phyloP scores from a whole-genome alignment of 1,140 invertebrate species.

The Teleogryllus occipitalis region DNA sequence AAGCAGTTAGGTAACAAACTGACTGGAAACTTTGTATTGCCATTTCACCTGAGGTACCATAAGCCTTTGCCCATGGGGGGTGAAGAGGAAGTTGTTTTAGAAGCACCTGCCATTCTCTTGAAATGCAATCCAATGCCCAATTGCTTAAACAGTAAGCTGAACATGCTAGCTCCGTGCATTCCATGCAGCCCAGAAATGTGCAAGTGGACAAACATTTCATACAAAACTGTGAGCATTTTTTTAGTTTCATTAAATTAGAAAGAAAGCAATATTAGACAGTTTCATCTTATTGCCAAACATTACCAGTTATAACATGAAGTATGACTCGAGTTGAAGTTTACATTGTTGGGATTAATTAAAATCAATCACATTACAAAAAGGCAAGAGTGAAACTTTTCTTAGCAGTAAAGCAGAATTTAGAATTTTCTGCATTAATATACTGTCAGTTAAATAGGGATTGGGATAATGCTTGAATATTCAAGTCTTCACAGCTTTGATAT shows the following conservation, averaged over 20 bases:
- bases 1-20: slow-evolving; percentile 24
- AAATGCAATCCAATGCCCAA: slow-evolving; percentile 27
- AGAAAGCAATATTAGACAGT: too few relatives aligned
- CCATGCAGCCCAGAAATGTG: neutral
- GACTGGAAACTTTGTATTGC: slow-evolving; percentile 25
- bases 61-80: slow-evolving; percentile 28
- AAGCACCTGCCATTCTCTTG: slow-evolving; percentile 31
- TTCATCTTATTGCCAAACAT: too few relatives aligned
- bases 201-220: neutral
- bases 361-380: too few relatives aligned
- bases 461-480: neutral
- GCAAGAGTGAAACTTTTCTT: too few relatives aligned
- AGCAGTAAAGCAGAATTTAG: too few relatives aligned
- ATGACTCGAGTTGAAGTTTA: too few relatives aligned
- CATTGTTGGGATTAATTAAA: too few relatives aligned
- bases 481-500: neutral
- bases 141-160: neutral
- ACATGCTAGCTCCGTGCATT: neutral
- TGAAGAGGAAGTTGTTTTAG: slow-evolving; percentile 30
- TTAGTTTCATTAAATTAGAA: too few relatives aligned
- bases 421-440: too few relatives aligned
- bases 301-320: too few relatives aligned
- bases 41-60: slow-evolving; percentile 38
- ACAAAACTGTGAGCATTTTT: neutral
- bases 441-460: too few relatives aligned